These are phyloP conservation scores for Ciconia maguari DNA, from an alignment of 2,113 vertebrate genomes.

Conservation along the genomic window DNA sequence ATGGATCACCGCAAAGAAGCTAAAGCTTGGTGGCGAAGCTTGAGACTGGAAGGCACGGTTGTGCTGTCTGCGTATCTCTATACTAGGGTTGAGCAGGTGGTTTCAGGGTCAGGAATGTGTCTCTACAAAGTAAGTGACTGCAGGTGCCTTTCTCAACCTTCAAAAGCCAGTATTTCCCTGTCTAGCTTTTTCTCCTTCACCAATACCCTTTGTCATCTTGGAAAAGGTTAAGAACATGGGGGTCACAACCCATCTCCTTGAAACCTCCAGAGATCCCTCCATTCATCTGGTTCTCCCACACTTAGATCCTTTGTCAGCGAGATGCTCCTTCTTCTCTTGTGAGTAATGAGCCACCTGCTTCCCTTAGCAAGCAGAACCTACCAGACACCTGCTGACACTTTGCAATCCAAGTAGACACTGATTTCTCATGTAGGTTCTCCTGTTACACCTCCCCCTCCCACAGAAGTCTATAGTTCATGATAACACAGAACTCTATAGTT, in stretches of 20 bases:
- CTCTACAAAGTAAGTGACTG: background rate
- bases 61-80: accelerated
- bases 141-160: background rate
- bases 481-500: background rate
- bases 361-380: background rate
- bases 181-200: background rate
- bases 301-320: background rate
- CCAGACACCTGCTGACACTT: background rate
- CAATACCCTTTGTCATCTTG: background rate
- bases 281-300: background rate
- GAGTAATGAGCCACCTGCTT: background rate
- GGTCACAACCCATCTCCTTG: background rate
- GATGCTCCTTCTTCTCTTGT: background rate
- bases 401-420: background rate
- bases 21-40: background rate
- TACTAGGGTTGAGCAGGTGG: background rate
- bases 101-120: background rate
- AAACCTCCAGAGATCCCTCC: background rate
- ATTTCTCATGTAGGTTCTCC: background rate
- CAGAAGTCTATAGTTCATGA: background rate
- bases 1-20: background rate
- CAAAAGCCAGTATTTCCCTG: background rate
- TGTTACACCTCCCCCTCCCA: background rate
- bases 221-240: background rate
- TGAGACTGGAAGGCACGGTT: background rate